Percentiles rank a stretch among this genome's conserved stretches.
These are phyloP conservation scores for Penaeus vannamei DNA, from an alignment of 1,140 invertebrate species.

Conservation along the genomic window DNA sequence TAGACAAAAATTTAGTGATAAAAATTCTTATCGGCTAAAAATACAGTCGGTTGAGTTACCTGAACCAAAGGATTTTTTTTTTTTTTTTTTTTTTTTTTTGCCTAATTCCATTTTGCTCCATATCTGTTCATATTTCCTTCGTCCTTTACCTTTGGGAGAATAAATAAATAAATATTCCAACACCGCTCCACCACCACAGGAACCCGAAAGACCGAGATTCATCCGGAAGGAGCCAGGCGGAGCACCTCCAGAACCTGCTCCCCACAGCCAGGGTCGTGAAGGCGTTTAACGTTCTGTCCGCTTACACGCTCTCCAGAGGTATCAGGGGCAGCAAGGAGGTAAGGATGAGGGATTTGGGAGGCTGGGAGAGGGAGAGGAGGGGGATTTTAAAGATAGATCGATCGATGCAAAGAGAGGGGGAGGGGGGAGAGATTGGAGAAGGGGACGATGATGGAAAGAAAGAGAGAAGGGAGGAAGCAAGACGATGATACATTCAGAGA, in stretches of 20 bases:
- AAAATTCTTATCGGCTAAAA: too few relatives aligned
- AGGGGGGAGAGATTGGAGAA: too few relatives aligned
- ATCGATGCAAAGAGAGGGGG: too few relatives aligned
- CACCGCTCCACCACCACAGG: background rate
- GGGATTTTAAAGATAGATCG: too few relatives aligned
- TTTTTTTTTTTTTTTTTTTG: background rate
- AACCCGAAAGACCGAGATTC: background rate
- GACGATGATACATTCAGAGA: too few relatives aligned
- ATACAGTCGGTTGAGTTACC: too few relatives aligned
- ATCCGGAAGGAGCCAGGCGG: conserved; percentile 58
- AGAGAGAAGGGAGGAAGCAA: too few relatives aligned
- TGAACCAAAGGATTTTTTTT: too few relatives aligned
- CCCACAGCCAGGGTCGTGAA: conserved; percentile 61
- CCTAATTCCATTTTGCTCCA: background rate
- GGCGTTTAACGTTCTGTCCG: conserved; percentile 67
- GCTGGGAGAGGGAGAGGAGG: background rate
- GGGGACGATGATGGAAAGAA: too few relatives aligned
- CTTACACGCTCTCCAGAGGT: conserved; percentile 65
- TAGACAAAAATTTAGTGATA: too few relatives aligned
- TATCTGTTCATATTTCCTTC: too few relatives aligned
- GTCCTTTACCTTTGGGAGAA: background rate
- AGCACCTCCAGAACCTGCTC: conserved; percentile 54
- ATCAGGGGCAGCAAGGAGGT: conserved; percentile 64
- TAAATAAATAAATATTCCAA: background rate
- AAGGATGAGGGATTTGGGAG: background rate